phyloP scores from a whole-genome alignment of 2,888 invertebrate genomes.

The Hypselothyrea guttata region DNA sequence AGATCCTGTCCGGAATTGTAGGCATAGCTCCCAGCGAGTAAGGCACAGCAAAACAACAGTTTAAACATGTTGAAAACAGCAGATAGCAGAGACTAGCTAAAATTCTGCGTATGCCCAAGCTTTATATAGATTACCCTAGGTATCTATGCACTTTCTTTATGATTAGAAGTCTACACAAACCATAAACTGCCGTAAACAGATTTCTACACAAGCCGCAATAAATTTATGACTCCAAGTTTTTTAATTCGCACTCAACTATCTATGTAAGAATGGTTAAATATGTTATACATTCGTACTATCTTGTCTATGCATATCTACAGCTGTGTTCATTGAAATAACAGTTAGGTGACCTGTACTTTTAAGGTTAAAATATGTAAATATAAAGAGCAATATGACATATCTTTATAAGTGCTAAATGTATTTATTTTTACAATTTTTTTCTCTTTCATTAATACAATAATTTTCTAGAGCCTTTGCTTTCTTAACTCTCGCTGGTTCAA shows the following conservation, averaged over 20 bases:
- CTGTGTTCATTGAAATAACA: no score
- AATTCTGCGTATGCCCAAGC: slow-evolving; percentile 15
- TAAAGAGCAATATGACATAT: no score
- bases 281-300: not conserved
- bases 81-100: slow-evolving; percentile 28
- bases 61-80: slow-evolving; percentile 51
- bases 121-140: slow-evolving; percentile 34
- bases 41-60: slow-evolving; percentile 36
- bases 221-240: slow-evolving; percentile 26
- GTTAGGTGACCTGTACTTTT: no score
- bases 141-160: slow-evolving; percentile 50
- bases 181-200: slow-evolving; percentile 63
- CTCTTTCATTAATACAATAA: no score
- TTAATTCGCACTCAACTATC: slow-evolving; percentile 52
- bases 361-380: no score
- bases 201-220: slow-evolving; percentile 50
- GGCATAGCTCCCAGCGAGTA: slow-evolving; percentile 22
- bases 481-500: no score
- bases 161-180: slow-evolving; percentile 59
- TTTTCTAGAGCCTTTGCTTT: no score
- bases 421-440: no score
- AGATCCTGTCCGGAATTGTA: slow-evolving; percentile 54
- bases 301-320: not conserved
- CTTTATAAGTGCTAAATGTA: no score
- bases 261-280: slow-evolving; percentile 33